Evolutionary conservation across 2,113 vertebrate genomes (phyloP), one percentile per base, ranked within the genome.

Genomic region (Sceloporus tristichus): DNA sequence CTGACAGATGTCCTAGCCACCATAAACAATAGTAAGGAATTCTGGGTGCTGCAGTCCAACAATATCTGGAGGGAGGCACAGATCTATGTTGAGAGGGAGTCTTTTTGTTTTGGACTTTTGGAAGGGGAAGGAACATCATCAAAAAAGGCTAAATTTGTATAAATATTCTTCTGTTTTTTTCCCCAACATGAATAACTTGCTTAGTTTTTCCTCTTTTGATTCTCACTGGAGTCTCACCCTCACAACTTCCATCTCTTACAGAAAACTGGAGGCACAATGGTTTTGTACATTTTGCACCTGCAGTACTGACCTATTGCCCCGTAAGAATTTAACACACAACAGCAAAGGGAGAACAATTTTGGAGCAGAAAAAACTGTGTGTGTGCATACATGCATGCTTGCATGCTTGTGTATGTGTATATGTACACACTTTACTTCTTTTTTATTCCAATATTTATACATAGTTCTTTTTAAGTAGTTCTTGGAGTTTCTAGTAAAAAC

Each of bases 231-330:
- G 29, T 65, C 40, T 66, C 62, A 54, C 62, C 75, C 27, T 59
- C 40, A 82, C 71, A 71, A 82, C 76, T 92, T 88, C 76, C 23
- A 38, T 87, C 27, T 70, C 0, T 0, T 4, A 21, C 71, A 42
- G 21, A 27, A 53, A 81, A 80, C 1, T 42, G 79, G 68, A 78
- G n/a, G 38, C 79, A 9, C 25, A 75, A 54, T 59, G 70, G 8
- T 83, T 91, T 82, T 16, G 18, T 18, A 42, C 59, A 11, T 79
- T 54, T 88, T 0, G 78, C 87, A 86, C 19, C 56, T 75, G 87
- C 38, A 71, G 79, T 25, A 84, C 7, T 2, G n/a, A 16, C 62
- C 56, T 0, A 0, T 76, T 82, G 71, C 8, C 23, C 25, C 0
- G 0, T 4, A 80, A 65, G n/a, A 29, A 74, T 65, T 53, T 62